Conservation (phyloP, 1,140 invertebrate genomes). For the Arion vulgaris region DNA sequence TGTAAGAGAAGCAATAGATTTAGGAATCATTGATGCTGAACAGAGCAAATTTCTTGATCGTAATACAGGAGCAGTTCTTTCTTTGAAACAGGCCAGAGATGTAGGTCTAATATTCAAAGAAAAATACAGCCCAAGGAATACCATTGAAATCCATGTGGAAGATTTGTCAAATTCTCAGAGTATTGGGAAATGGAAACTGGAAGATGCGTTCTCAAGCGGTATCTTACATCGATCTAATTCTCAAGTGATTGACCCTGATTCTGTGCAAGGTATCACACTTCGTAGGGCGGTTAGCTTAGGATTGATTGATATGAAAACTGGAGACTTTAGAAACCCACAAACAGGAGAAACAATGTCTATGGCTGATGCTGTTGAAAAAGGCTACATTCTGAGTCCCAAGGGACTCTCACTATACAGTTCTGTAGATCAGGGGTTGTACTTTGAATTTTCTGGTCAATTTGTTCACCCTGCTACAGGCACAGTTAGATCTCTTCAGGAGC, state of each 20-base stretch:
- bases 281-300: slow-evolving; percentile 64
- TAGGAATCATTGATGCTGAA: slow-evolving; percentile 83
- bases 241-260: slow-evolving; percentile 67
- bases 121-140: slow-evolving; percentile 49
- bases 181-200: slow-evolving; percentile 54
- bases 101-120: slow-evolving; percentile 57
- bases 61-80: slow-evolving; percentile 44
- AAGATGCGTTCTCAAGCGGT: slow-evolving; percentile 65
- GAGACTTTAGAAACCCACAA: slow-evolving; percentile 86
- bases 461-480: slow-evolving; percentile 81
- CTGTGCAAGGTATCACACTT: slow-evolving; percentile 63
- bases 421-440: slow-evolving; percentile 88
- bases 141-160: slow-evolving; percentile 65
- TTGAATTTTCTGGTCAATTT: slow-evolving; percentile 85
- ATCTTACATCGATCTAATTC: slow-evolving; percentile 64
- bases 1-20: slow-evolving; percentile 77
- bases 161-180: slow-evolving; percentile 58
- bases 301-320: slow-evolving; percentile 81
- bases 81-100: slow-evolving; percentile 54
- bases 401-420: slow-evolving; percentile 86
- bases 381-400: slow-evolving; percentile 65
- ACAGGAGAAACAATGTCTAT: slow-evolving; percentile 84
- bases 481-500: slow-evolving; percentile 86
- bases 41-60: slow-evolving; percentile 74
- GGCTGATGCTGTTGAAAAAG: slow-evolving; percentile 81